Conservation (phyloP, 2,888 invertebrate genomes). For the Coronaproctus castanopsis region DNA sequence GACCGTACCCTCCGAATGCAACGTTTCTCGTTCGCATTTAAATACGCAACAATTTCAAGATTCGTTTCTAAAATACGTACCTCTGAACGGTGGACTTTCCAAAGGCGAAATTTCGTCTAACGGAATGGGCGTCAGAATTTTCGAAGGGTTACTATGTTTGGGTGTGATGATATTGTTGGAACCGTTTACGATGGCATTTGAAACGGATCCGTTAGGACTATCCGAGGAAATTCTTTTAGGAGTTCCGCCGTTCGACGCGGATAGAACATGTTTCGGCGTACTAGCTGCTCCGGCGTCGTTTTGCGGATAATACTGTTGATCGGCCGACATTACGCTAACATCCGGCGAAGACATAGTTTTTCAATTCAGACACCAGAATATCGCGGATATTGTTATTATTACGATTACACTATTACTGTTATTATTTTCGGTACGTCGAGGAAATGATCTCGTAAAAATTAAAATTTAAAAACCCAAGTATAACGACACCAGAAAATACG, state of each 20-base stretch:
- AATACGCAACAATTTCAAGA: too few species aligned
- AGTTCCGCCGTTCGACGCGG: not conserved
- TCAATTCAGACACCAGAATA: not conserved
- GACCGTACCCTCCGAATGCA: too few species aligned
- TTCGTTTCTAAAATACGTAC: not conserved
- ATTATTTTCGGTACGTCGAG: too few species aligned
- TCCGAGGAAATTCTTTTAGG: not conserved
- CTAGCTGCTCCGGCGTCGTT: not conserved
- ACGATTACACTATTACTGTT: too few species aligned
- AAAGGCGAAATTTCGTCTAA: not conserved
- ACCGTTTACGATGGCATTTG: too few species aligned
- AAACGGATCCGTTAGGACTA: not conserved
- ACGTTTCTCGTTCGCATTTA: too few species aligned
- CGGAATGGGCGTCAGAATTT: not conserved
- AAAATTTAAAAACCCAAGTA: too few species aligned
- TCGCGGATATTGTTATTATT: too few species aligned
- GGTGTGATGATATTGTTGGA: too few species aligned
- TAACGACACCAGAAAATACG: too few species aligned
- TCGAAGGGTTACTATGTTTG: not conserved
- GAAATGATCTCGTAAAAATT: too few species aligned
- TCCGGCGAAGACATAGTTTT: not conserved
- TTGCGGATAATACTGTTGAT: not conserved
- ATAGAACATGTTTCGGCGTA: not conserved
- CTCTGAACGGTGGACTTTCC: not conserved
- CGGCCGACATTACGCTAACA: not conserved